phyloP scores from a whole-genome alignment of 2,888 invertebrate genomes.

The Caenorhabditis wallacei region DNA sequence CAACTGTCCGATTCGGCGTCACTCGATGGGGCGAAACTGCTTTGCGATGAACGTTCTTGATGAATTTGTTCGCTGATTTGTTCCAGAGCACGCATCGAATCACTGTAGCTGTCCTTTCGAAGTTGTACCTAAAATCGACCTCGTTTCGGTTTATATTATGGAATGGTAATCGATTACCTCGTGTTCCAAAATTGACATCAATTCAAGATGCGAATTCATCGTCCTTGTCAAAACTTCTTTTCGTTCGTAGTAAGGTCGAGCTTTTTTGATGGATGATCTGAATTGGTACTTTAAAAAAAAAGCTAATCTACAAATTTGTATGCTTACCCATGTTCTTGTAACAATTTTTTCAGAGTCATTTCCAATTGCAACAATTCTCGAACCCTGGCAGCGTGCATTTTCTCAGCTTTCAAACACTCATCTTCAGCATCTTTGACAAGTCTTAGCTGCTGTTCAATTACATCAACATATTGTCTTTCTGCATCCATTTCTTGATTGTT shows the following conservation, averaged over 20 bases:
- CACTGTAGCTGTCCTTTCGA: slow-evolving; percentile 58
- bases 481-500: slow-evolving; percentile 39
- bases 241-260: slow-evolving; percentile 57
- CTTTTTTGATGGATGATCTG: slow-evolving; percentile 56
- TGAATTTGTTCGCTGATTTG: slow-evolving; percentile 63
- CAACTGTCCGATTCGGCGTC: slow-evolving; percentile 52
- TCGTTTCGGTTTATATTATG: not conserved
- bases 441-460: slow-evolving; percentile 57
- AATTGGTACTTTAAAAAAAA: not conserved
- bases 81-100: slow-evolving; percentile 57
- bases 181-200: slow-evolving; percentile 50
- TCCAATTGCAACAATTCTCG: slow-evolving; percentile 47
- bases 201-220: slow-evolving; percentile 53
- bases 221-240: slow-evolving; percentile 52
- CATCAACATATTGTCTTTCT: slow-evolving; percentile 50
- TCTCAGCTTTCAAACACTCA: slow-evolving; percentile 51
- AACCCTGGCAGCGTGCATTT: slow-evolving; percentile 36
- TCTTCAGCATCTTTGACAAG: slow-evolving; percentile 51
- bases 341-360: slow-evolving; percentile 19
- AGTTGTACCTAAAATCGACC: slow-evolving; percentile 43
- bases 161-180: slow-evolving; percentile 10
- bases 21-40: slow-evolving; percentile 30
- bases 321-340: slow-evolving; percentile 42
- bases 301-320: not conserved
- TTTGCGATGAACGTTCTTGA: slow-evolving; percentile 52